A percentile compares a stretch with the other conserved stretches of the same genome.
Conservation (phyloP, 2,797 vertebrate genomes). For the Propithecus perrieri region DNA sequence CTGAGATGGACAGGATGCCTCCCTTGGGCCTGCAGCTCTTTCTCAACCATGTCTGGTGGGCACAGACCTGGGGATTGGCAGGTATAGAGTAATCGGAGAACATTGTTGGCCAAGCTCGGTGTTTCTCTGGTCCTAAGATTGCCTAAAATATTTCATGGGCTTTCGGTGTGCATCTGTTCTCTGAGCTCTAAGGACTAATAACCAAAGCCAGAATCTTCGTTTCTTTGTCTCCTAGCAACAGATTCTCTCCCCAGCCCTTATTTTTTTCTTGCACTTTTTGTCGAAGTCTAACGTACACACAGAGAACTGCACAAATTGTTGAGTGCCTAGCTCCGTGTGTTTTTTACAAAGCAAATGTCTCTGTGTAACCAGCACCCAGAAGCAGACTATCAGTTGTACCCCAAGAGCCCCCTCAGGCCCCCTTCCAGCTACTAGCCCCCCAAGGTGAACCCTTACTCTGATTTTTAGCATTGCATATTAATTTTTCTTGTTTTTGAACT, state of each 20-base stretch:
- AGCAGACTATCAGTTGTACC: not conserved
- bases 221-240: conserved; percentile 73
- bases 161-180: not conserved
- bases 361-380: not conserved
- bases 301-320: not conserved
- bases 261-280: conserved; percentile 48
- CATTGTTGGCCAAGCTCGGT: not conserved
- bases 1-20: not conserved
- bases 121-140: not conserved
- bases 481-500: not conserved
- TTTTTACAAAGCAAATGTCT: not conserved
- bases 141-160: not conserved
- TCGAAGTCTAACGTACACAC: conserved; percentile 22
- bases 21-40: not conserved
- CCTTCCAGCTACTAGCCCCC: not conserved
- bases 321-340: not conserved
- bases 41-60: not conserved
- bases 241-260: not conserved
- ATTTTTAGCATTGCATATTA: not conserved
- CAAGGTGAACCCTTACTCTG: not conserved
- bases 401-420: not conserved
- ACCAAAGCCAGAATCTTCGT: conserved; percentile 31
- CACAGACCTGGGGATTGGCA: rapidly evolving
- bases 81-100: not conserved
- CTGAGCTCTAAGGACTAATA: not conserved